Conservation (phyloP, 2,888 invertebrate genomes). For the Monopis laevigella region DNA sequence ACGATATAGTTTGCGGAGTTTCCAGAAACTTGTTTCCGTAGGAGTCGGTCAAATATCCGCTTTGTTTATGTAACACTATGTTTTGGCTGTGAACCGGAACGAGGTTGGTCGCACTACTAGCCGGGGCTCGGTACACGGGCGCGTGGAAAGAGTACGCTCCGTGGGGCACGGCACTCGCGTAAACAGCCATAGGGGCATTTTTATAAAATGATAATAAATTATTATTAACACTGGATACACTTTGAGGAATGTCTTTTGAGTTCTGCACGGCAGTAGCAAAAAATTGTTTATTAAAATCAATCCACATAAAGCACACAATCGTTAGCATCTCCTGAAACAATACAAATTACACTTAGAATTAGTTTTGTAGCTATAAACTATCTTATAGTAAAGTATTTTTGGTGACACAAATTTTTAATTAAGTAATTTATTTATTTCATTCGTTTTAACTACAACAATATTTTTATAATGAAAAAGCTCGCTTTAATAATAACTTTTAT, state of each 20-base stretch:
- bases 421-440: too few species aligned
- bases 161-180: conserved; percentile 47
- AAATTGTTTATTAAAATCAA: conserved; percentile 13
- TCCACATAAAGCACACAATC: conserved; percentile 37
- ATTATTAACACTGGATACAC: conserved; percentile 40
- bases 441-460: too few species aligned
- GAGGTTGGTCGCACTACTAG: conserved; percentile 30
- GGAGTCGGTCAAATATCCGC: conserved; percentile 45
- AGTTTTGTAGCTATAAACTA: too few species aligned
- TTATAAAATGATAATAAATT: conserved; percentile 31
- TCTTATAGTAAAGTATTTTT: too few species aligned
- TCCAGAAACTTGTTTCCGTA: conserved; percentile 49
- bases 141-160: conserved; percentile 43
- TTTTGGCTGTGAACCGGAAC: conserved; percentile 38
- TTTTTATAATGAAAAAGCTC: too few species aligned
- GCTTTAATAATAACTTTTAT: too few species aligned
- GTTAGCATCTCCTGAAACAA: conserved; percentile 38
- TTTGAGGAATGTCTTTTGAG: conserved; percentile 24
- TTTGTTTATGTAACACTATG: conserved; percentile 31
- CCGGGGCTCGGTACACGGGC: conserved; percentile 28
- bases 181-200: conserved; percentile 37
- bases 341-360: neutral
- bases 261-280: neutral
- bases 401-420: too few species aligned
- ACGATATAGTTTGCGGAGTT: conserved; percentile 37